Evolutionary conservation across 2,113 vertebrate genomes (phyloP), one percentile per base, ranked within the genome.

Genomic region (human): DNA sequence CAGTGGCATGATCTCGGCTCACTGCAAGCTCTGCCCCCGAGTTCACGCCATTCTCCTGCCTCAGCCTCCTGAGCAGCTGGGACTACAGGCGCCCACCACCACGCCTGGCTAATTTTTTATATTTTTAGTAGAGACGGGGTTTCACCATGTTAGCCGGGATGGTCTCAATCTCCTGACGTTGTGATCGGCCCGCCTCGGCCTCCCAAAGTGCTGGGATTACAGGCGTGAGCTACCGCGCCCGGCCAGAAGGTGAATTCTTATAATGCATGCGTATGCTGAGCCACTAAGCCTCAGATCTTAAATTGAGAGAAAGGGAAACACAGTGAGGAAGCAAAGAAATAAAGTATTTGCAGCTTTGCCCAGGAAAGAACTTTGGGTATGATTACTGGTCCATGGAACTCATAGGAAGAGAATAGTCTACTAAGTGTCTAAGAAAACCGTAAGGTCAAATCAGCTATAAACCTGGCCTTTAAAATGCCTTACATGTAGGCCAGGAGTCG

Each of bases 321-420:
- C 52, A 55, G 52, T 55, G 52, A 55, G 52, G 52, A 78, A 79
- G 50, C 23, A 90, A 93, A 93, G n/a, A 91, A 88, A 89, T n/a
- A 48, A 66, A 43, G 38, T 13, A 45, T 79, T 87, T 70, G 66
- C 88, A 93, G 81, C 57, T 61, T 78, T 82, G 32, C 13, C 20
- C 25, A 81, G 45, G 43, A 86, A 86, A 78, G 73, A 90, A 94
- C 40, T 50, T 55, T 55, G 52, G 18, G 18, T 55, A 55, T 55
- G 6, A 20, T 55, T 55, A 20, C 52, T 55, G 68, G 66, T 27
- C 81, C 38, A 38, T 23, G 45, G 73, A 86, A 95, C 18, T 92
- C 59, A 43, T 50, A 7, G 20, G 78, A 95, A 92, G 90, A 64
- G 88, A 88, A 90, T 66, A 83, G 23, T 83, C 18, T 82, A 57